phyloP scores from a whole-genome alignment of 2,888 invertebrate species.

The Smittia sp. region DNA sequence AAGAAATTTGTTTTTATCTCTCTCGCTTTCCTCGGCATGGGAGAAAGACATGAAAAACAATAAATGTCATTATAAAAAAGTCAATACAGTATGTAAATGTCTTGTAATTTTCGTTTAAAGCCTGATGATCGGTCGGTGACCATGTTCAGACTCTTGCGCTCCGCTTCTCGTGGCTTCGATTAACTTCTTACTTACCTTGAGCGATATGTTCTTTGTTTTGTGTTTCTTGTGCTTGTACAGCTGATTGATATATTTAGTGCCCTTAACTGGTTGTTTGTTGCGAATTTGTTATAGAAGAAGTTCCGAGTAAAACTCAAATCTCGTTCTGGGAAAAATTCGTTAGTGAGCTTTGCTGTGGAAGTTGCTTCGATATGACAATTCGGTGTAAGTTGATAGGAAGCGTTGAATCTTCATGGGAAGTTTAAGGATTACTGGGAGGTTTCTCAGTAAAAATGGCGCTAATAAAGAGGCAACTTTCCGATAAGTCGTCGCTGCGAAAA shows the following conservation, averaged over 20 bases:
- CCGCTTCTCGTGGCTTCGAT: slow-evolving; percentile 11
- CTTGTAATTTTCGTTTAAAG: slow-evolving; percentile 26
- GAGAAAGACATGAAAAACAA: slow-evolving; percentile 27
- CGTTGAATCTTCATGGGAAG: too few relatives aligned
- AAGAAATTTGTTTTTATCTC: slow-evolving; percentile 32
- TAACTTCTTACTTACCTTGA: not conserved
- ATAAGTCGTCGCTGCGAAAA: too few relatives aligned
- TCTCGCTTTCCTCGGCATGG: slow-evolving; percentile 4
- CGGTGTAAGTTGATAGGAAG: not conserved
- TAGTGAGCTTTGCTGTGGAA: too few relatives aligned
- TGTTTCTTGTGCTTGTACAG: slow-evolving; percentile 8
- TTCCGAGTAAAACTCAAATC: not conserved
- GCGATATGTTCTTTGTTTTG: not conserved
- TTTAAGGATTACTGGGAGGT: too few relatives aligned
- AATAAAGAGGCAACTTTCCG: too few relatives aligned
- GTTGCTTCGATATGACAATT: too few relatives aligned
- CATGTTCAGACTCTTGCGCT: slow-evolving; percentile 14
- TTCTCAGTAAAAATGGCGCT: too few relatives aligned
- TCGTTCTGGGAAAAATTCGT: not conserved
- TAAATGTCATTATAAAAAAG: slow-evolving; percentile 38
- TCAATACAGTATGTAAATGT: slow-evolving; percentile 37
- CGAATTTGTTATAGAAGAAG: not conserved
- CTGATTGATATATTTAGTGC: slow-evolving; percentile 38
- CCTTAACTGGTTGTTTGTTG: slow-evolving; percentile 5
- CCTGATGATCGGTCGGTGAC: slow-evolving; percentile 39